Evolutionary conservation across 2,797 vertebrate species (phyloP).

Genomic region (Mormyrops attenuatus): DNA sequence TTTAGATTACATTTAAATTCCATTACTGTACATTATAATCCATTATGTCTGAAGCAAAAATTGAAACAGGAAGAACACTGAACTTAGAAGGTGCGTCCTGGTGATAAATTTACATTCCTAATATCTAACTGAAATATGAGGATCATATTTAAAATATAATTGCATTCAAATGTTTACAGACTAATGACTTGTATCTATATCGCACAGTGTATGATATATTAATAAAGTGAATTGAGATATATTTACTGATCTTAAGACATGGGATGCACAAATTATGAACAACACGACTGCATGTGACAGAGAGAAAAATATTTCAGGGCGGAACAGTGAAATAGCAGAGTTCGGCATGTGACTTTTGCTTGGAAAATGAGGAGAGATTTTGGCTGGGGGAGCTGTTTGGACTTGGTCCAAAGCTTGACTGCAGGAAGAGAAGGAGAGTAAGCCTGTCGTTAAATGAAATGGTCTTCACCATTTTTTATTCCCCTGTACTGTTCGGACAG

Average conservation of each 20-base stretch:
- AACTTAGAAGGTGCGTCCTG: neutral
- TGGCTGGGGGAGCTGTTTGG: neutral
- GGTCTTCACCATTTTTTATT: neutral
- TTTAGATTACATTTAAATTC: constrained; percentile 10
- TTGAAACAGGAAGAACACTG: neutral
- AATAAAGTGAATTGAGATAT: neutral
- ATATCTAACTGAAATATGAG: neutral
- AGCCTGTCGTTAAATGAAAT: neutral
- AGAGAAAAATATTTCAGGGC: neutral
- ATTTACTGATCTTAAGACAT: neutral
- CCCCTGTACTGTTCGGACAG: neutral
- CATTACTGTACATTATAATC: neutral
- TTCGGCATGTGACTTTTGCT: neutral
- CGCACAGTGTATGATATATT: neutral
- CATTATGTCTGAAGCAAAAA: neutral
- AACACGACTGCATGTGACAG: neutral
- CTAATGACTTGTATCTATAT: neutral
- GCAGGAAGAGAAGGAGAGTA: neutral
- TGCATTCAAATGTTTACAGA: neutral
- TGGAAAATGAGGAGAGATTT: neutral
- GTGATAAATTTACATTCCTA: neutral
- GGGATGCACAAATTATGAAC: neutral
- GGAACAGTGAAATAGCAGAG: neutral
- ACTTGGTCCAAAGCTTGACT: neutral
- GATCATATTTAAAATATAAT: neutral